These are phyloP conservation scores for Drosophila emarginata DNA, from an alignment of 2,888 invertebrate species.

Conservation along the genomic window DNA sequence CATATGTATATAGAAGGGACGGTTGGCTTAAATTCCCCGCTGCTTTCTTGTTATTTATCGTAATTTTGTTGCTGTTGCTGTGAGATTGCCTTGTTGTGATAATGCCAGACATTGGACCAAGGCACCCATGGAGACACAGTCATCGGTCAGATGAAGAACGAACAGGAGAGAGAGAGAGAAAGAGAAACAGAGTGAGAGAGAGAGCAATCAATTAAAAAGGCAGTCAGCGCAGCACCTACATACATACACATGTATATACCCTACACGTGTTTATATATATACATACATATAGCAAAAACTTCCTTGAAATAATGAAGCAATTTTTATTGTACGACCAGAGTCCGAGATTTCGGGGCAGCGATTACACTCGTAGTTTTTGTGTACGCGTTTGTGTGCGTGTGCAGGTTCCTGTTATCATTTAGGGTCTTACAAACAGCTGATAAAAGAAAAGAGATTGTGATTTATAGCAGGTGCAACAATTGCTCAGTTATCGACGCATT, in stretches of 20 bases:
- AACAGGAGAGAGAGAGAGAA: background rate
- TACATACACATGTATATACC: slow-evolving; percentile 13
- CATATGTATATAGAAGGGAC: background rate
- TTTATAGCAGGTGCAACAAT: slow-evolving; percentile 66
- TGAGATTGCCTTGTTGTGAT: slow-evolving; percentile 69
- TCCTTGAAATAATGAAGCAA: slow-evolving; percentile 72
- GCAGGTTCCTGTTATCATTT: slow-evolving; percentile 45
- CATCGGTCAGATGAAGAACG: no score
- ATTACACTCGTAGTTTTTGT: slow-evolving; percentile 43
- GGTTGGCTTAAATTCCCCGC: slow-evolving; percentile 41
- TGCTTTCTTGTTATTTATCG: slow-evolving; percentile 69
- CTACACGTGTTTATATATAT: slow-evolving; percentile 9
- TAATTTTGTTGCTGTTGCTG: slow-evolving; percentile 38
- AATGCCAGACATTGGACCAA: slow-evolving; percentile 62
- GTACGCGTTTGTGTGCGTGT: slow-evolving; percentile 29
- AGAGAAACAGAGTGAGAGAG: slow-evolving; percentile 47
- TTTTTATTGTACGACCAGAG: slow-evolving; percentile 52
- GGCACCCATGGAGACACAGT: slow-evolving; percentile 21
- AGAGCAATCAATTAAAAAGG: slow-evolving; percentile 74
- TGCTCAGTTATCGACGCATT: slow-evolving; percentile 45
- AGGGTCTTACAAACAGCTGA: slow-evolving; percentile 36
- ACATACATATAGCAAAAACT: slow-evolving; percentile 50
- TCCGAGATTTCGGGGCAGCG: slow-evolving; percentile 58
- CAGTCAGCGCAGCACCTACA: slow-evolving; percentile 39
- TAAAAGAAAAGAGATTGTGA: slow-evolving; percentile 41